A percentile compares a stretch with the other conserved stretches of the same genome.
phyloP scores from a whole-genome alignment of 2,797 vertebrate genomes.

The Phalanger gymnotis region DNA sequence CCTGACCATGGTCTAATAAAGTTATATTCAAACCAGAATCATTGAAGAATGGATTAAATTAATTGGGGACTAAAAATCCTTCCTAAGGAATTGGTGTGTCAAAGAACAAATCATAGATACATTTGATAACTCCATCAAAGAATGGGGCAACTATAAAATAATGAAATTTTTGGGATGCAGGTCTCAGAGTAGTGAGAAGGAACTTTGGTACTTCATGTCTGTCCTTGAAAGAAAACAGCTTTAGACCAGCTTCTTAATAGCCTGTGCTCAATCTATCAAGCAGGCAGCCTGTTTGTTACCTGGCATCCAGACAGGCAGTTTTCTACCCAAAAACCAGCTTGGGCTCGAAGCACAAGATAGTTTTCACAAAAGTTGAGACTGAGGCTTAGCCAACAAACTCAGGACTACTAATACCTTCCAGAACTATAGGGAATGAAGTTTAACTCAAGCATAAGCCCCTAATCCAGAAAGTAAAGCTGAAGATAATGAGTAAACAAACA shows the following conservation, averaged over 20 bases:
- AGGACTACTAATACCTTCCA: no score
- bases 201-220: neutral
- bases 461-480: no score
- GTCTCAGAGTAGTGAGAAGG: neutral
- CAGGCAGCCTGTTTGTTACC: neutral
- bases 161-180: neutral
- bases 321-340: no score
- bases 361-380: no score
- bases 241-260: no score
- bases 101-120: neutral
- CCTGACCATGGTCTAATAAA: neutral
- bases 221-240: no score
- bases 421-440: no score
- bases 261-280: neutral
- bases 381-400: no score
- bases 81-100: neutral
- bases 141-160: neutral
- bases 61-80: neutral
- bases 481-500: no score
- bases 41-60: neutral
- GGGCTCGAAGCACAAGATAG: no score
- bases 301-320: no score
- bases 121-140: neutral
- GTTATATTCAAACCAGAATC: neutral
- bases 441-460: no score